These are phyloP conservation scores for Sanderia malayensis DNA, from an alignment of 30 jellyfish, hydroid and myxozoan species.

Conservation along the genomic window DNA sequence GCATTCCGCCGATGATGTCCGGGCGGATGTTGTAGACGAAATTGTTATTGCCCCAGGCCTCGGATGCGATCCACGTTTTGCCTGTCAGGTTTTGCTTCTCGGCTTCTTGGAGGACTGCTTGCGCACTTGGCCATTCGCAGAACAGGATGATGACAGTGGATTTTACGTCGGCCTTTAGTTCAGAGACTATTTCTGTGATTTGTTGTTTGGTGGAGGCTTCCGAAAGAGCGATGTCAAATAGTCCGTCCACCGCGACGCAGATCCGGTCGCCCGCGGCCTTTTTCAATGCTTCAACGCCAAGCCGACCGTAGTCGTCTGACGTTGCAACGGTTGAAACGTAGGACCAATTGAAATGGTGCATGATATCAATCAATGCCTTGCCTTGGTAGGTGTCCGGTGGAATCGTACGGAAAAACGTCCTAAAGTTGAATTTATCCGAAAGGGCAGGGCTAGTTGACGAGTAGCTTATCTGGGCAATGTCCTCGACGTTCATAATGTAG, in stretches of 20 bases:
- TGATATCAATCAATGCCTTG: conserved; percentile 64
- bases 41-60: conserved; percentile 70
- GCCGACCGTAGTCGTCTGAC: conserved; percentile 86
- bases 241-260: conserved; percentile 60
- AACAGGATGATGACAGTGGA: conserved; percentile 55
- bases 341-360: conserved; percentile 67
- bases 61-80: conserved; percentile 70
- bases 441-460: conserved; percentile 82
- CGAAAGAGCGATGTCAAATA: conserved; percentile 30
- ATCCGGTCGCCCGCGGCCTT: conserved; percentile 33
- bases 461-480: conserved; percentile 81
- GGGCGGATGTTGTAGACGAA: conserved; percentile 31
- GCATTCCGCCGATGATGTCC: conserved; percentile 58
- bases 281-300: conserved; percentile 64
- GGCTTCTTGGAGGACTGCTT: conserved; percentile 69
- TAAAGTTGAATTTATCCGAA: conserved; percentile 56
- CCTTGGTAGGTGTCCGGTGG: conserved; percentile 91
- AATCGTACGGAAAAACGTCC: conserved; percentile 82
- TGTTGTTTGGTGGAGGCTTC: conserved; percentile 30
- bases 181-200: conserved; percentile 32
- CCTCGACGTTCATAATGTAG: conserved; percentile 45
- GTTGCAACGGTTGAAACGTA: conserved; percentile 81
- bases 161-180: conserved; percentile 29
- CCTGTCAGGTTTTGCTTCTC: conserved; percentile 57
- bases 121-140: conserved; percentile 59